Evolutionary conservation across 1,140 invertebrate genomes (phyloP).

Genomic region (Dufourea novaeangliae): DNA sequence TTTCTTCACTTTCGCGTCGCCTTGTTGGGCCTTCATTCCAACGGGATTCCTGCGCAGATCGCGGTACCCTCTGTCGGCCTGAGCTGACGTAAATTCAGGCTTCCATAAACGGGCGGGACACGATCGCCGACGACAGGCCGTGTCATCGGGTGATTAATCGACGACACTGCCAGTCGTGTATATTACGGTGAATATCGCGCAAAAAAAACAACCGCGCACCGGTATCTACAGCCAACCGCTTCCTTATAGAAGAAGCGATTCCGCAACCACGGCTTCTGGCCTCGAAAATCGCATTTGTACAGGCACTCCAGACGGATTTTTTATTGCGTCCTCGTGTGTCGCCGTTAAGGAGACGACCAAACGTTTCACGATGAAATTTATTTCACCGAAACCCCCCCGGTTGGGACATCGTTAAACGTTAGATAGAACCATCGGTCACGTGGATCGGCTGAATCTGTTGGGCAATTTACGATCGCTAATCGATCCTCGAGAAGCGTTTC

Average conservation of each 20-base stretch:
- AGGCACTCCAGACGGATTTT: not conserved
- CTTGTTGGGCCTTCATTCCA: slow-evolving; percentile 25
- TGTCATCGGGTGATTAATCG: slow-evolving; percentile 58
- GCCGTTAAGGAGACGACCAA: not conserved
- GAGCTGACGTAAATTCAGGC: slow-evolving; percentile 46
- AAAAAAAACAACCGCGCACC: slow-evolving; percentile 18
- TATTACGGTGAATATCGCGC: slow-evolving; percentile 31
- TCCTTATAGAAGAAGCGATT: slow-evolving; percentile 32
- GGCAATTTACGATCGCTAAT: not conserved
- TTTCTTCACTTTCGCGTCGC: slow-evolving; percentile 33
- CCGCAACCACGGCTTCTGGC: not conserved
- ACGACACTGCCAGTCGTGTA: slow-evolving; percentile 1
- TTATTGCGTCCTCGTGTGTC: not conserved
- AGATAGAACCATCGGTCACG: not conserved
- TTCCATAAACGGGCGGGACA: slow-evolving; percentile 51
- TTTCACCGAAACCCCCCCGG: not conserved
- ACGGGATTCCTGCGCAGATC: slow-evolving; percentile 42
- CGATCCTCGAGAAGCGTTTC: too few species aligned
- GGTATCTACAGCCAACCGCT: not conserved
- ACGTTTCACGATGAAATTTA: not conserved
- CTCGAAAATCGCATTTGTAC: too few species aligned
- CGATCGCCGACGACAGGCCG: slow-evolving; percentile 31
- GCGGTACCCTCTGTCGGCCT: slow-evolving; percentile 31
- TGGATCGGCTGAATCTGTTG: not conserved
- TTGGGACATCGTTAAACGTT: not conserved